These are phyloP conservation scores for Eugnorisma glareosa DNA, from an alignment of 2,888 invertebrate genomes.

Conservation along the genomic window DNA sequence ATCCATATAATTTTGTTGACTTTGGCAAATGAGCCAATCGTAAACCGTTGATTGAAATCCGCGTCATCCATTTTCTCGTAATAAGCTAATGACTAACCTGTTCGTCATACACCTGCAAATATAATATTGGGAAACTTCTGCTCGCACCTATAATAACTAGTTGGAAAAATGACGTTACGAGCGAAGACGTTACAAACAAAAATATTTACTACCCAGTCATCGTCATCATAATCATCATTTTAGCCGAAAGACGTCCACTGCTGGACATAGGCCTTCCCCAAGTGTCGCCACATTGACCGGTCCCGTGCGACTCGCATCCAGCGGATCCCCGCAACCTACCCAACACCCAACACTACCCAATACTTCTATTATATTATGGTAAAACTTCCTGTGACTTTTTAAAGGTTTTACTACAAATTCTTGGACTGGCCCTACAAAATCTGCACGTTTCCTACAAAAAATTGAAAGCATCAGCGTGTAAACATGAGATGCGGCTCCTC, in stretches of 20 bases:
- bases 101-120: slow-evolving; percentile 16
- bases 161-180: neutral
- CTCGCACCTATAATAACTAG: neutral
- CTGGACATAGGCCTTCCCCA: too few relatives aligned
- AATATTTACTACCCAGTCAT: too few relatives aligned
- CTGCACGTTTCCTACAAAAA: neutral
- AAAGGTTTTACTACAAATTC: neutral
- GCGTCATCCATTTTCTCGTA: slow-evolving; percentile 42
- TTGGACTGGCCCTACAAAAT: neutral
- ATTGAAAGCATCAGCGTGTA: neutral
- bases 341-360: too few relatives aligned
- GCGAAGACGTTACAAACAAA: neutral
- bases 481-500: neutral
- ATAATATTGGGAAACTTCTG: slow-evolving; percentile 1
- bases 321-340: too few relatives aligned
- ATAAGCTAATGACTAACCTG: slow-evolving; percentile 22
- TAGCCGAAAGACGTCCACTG: too few relatives aligned
- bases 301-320: too few relatives aligned
- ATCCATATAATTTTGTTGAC: slow-evolving; percentile 20
- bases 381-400: neutral
- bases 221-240: too few relatives aligned
- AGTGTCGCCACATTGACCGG: too few relatives aligned
- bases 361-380: neutral
- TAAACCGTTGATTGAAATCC: slow-evolving; percentile 14
- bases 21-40: slow-evolving; percentile 34